These are phyloP conservation scores for Xenotilapia longispinis DNA, from an alignment of 2,113 vertebrate species.

Conservation along the genomic window DNA sequence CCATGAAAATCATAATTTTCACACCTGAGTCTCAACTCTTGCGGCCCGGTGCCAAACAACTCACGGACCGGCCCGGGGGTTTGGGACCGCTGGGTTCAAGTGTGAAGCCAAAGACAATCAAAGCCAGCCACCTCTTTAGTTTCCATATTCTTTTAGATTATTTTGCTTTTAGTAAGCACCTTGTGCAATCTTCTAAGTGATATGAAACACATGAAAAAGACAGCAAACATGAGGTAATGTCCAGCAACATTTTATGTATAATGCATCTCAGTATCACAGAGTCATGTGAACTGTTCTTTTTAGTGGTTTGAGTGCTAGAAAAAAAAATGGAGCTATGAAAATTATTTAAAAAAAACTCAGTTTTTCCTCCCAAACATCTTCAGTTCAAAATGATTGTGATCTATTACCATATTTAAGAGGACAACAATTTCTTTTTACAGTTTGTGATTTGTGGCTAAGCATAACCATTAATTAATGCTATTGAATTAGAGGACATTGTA, in stretches of 20 bases:
- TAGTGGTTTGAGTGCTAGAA: background rate
- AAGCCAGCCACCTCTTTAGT: background rate
- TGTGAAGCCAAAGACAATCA: background rate
- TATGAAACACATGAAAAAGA: background rate
- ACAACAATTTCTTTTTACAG: background rate
- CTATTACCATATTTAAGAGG: background rate
- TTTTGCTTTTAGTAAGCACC: background rate
- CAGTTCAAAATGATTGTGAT: background rate
- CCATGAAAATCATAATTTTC: background rate
- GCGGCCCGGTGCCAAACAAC: accelerated
- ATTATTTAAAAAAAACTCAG: accelerated
- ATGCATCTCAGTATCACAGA: background rate
- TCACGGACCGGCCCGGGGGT: accelerated
- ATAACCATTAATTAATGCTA: background rate
- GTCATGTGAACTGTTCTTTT: background rate
- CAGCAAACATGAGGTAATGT: background rate
- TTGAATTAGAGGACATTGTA: no score
- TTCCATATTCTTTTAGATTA: background rate
- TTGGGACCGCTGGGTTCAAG: background rate
- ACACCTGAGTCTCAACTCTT: background rate
- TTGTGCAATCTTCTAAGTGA: background rate
- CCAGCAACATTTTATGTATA: background rate
- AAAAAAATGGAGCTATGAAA: background rate
- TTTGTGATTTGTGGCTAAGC: background rate
- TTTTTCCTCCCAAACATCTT: background rate